Percentiles rank a stretch among this genome's conserved stretches.
These are phyloP conservation scores for Anthonomus grandis DNA, from an alignment of 1,140 invertebrate species.

Conservation along the genomic window DNA sequence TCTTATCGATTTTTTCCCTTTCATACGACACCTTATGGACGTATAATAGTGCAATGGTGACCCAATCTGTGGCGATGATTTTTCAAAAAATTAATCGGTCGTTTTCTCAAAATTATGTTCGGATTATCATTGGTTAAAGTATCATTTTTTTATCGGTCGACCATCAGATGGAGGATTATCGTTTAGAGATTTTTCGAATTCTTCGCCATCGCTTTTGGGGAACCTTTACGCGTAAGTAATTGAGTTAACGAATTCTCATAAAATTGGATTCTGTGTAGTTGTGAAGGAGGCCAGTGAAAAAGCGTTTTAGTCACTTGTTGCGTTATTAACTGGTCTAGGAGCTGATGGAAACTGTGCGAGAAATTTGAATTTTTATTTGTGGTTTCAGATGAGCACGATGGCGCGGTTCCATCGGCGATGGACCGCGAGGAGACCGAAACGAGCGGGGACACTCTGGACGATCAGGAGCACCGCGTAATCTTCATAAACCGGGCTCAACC, in stretches of 20 bases:
- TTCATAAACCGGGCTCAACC: constrained; percentile 79
- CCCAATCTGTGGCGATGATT: constrained; percentile 10
- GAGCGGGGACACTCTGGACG: constrained; percentile 24
- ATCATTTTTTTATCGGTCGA: too few species aligned
- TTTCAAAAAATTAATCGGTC: constrained; percentile 1
- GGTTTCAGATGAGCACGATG: constrained; percentile 39
- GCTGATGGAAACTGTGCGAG: neutral
- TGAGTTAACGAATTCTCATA: neutral
- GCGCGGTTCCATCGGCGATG: constrained; percentile 35
- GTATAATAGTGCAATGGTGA: too few species aligned
- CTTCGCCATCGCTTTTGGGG: constrained; percentile 14
- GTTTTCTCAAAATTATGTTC: neutral
- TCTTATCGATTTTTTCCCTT: constrained; percentile 1
- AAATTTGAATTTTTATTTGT: neutral
- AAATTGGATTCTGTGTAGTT: neutral
- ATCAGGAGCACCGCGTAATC: constrained; percentile 69
- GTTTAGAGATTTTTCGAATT: constrained; percentile 13
- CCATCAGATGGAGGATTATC: constrained; percentile 6
- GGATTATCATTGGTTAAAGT: too few species aligned
- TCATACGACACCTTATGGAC: constrained; percentile 7
- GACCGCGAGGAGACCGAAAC: constrained; percentile 36
- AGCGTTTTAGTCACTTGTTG: neutral
- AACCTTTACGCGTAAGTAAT: constrained; percentile 9
- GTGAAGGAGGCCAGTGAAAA: neutral
- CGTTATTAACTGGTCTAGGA: neutral